Percentiles rank a stretch among this genome's conserved stretches.
phyloP scores from a whole-genome alignment of 2,888 invertebrate species.

The Trilocha varians region DNA sequence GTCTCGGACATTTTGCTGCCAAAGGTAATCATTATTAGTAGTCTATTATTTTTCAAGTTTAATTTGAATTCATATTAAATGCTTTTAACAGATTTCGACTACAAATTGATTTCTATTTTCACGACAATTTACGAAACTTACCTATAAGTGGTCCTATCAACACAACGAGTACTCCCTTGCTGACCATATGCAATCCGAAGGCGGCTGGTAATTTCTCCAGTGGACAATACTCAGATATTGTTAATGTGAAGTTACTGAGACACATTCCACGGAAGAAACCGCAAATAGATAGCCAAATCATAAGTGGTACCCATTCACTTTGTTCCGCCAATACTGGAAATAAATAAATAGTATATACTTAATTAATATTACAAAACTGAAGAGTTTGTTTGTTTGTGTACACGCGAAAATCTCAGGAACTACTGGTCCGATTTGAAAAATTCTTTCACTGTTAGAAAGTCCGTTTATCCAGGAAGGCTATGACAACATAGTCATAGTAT shows the following conservation, averaged over 20 bases:
- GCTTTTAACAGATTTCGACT: no score
- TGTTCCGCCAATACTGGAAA: conserved; percentile 81
- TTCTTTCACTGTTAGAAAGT: no score
- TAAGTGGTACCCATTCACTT: conserved; percentile 78
- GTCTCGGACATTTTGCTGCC: no score
- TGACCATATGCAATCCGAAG: conserved; percentile 84
- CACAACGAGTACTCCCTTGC: conserved; percentile 81
- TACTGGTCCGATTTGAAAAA: no score
- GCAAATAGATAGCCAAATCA: conserved; percentile 81
- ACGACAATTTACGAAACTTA: conserved; percentile 30
- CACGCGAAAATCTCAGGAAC: no score
- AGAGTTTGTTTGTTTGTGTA: not conserved
- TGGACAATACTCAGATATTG: conserved; percentile 84
- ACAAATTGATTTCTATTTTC: no score
- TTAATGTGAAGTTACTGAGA: conserved; percentile 83
- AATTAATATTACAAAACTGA: not conserved
- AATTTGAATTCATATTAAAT: no score
- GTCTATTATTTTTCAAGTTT: no score
- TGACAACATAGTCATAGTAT: no score
- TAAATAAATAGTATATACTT: conserved; percentile 2
- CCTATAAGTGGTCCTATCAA: conserved; percentile 80
- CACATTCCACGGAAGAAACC: conserved; percentile 87
- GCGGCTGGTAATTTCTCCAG: conserved; percentile 83
- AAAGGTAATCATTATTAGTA: no score
- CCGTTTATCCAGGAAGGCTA: no score